Evolutionary conservation across 2,113 vertebrate genomes (phyloP), one percentile per base, ranked within the genome.

Genomic region (Upupa epops): DNA sequence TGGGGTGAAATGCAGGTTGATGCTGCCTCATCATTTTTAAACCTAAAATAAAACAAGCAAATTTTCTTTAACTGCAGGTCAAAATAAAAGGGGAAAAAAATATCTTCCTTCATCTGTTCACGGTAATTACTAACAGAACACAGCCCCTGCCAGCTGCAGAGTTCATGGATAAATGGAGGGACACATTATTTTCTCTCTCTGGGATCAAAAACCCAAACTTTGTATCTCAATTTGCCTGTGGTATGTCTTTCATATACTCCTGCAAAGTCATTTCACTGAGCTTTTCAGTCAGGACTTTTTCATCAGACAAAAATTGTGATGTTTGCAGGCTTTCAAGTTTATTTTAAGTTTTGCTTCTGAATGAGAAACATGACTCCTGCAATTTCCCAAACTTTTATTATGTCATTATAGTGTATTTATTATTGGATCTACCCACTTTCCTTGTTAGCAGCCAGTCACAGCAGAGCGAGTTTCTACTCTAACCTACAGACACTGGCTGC

Each of bases 51-150:
- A 97, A 97, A 97, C 97, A 98, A 98, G 96, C 97, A 97, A 97
- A 97, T 98, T 97, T 97, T 97, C 94, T 97, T 96, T 97, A 97
- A 98, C 97, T 97, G 96, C 97, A 97, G 97, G 97, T 97, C 97
- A 98, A 97, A 98, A 97, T 94, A 94, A 94, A 95, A 97, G 73
- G 89, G 64, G 4, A 82, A 81, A 83, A 91, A 95, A 92, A 89
- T 46, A 56, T 80, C 94, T 83, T 93, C 90, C 92, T 95, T 97
- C 97, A 97, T 98, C 97, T 98, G 97, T 97, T 97, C 95, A 73
- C 1, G 52, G 96, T 97, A 98, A 98, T 98, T 98, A 96, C 96
- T 98, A 97, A 96, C 97, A 98, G 97, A 97, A 94, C 78, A 22
- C 82, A 95, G 90, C 76, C 96, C 94, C 78, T 95, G 95, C 97